Percentiles rank a stretch among this genome's conserved stretches.
phyloP scores from a whole-genome alignment of 2,888 invertebrate species.

The Agrotis puta region DNA sequence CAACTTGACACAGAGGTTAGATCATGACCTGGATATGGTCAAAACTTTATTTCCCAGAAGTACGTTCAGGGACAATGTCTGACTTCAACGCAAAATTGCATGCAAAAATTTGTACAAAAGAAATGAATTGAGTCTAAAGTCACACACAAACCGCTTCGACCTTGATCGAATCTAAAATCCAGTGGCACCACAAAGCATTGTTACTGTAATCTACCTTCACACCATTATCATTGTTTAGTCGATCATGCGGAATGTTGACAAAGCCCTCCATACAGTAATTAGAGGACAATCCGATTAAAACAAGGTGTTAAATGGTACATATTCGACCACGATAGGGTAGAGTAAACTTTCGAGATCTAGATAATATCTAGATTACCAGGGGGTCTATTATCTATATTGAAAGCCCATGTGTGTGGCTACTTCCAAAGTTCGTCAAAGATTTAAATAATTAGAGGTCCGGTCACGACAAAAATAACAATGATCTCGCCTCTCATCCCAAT shows the following conservation, averaged over 20 bases:
- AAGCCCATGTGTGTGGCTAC: conserved; percentile 6
- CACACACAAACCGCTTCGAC: background rate
- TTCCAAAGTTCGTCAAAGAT: background rate
- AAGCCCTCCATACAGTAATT: conserved; percentile 69
- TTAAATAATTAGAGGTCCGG: background rate
- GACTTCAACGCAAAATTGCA: background rate
- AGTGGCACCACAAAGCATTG: conserved; percentile 24
- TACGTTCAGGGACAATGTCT: too few species aligned
- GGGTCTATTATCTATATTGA: background rate
- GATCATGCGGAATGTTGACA: conserved; percentile 70
- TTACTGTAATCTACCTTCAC: conserved; percentile 52
- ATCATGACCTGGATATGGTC: too few species aligned
- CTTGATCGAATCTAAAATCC: conserved; percentile 25
- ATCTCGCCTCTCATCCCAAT: background rate
- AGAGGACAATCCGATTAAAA: conserved; percentile 54
- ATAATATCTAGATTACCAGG: conserved; percentile 12
- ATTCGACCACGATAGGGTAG: conserved; percentile 51
- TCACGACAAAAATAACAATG: background rate
- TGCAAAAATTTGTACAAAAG: too few species aligned
- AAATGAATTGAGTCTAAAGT: background rate
- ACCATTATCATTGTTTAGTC: conserved; percentile 56
- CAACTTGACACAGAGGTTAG: too few species aligned
- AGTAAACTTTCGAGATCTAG: conserved; percentile 40
- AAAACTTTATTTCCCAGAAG: too few species aligned
- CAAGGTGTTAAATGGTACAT: conserved; percentile 47